A percentile compares a stretch with the other conserved stretches of the same genome.
phyloP scores from a whole-genome alignment of 2,888 invertebrate species.

The Chorisops tibialis region DNA sequence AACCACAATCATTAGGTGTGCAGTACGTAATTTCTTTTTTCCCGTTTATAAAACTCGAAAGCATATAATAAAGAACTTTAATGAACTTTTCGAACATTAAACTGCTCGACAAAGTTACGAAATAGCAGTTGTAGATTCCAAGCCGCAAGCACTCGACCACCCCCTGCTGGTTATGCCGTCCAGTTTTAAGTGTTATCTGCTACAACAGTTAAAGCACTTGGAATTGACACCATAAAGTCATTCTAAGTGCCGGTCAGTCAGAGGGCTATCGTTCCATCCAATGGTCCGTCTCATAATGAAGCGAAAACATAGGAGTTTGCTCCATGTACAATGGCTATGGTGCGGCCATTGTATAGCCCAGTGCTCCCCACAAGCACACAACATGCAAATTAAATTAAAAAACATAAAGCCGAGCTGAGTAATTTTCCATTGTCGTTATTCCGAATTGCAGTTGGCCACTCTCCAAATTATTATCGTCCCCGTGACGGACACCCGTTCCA shows the following conservation, averaged over 20 bases:
- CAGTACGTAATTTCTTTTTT: too few relatives aligned
- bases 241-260: constrained; percentile 8
- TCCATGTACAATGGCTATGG: too few relatives aligned
- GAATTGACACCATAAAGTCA: constrained; percentile 19
- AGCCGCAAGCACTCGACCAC: neutral
- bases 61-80: too few relatives aligned
- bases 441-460: constrained; percentile 18
- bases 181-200: constrained; percentile 3
- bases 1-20: too few relatives aligned
- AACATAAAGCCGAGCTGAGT: constrained; percentile 15
- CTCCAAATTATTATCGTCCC: constrained; percentile 22
- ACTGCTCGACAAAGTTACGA: too few relatives aligned
- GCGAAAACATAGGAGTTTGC: neutral
- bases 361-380: neutral
- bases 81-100: too few relatives aligned
- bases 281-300: constrained; percentile 1
- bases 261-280: neutral
- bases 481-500: neutral
- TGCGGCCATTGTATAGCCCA: too few relatives aligned
- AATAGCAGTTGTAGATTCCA: too few relatives aligned
- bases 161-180: neutral
- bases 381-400: constrained; percentile 25
- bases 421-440: constrained; percentile 21
- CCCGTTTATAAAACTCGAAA: too few relatives aligned
- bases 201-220: constrained; percentile 1